Evolutionary conservation across 2,113 vertebrate genomes (phyloP), one percentile per base, ranked within the genome.

Genomic region (Labrus mixtus): DNA sequence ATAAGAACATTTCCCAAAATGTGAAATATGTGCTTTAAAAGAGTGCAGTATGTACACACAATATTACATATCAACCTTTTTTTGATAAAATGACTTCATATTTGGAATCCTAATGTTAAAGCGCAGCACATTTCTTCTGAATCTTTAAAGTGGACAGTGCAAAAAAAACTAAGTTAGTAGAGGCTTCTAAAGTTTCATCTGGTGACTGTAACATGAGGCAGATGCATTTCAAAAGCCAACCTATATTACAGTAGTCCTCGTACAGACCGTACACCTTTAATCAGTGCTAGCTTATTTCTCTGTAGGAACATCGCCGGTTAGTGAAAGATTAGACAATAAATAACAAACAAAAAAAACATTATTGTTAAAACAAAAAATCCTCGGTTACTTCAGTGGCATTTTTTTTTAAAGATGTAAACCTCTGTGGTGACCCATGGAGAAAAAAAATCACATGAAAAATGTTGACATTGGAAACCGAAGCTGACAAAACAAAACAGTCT

Each of bases 121-220:
- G 77, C 58, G 73, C 56, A 2, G 25, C 60, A 60, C 82, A 71
- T 79, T 75, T 84, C 58, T 70, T 68, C 37, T 68, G 78, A 85
- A 73, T 75, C 65, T 75, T 84, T 92, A 93, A 93, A 94, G 91
- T 94, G 92, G 85, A 88, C 20, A 91, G 94, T 94, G 94, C 93
- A 91, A 88, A 74, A 88, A 91, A 88, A 74, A 88, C 82, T 70
- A 84, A 72, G 69, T 88, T 73, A 73, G 56, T 41, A 45, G 78
- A 86, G 68, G 76, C 85, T 84, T 67, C 78, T 70, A 51, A 73
- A 39, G 66, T 66, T 86, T 73, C 19, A 65, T 86, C 73, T 74
- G 72, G 74, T 37, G 60, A 33, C 37, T 68, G 59, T 73, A 23
- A 76, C 76, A 45, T 57, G 70, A 76, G 60, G 58, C 50, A 39